Percentiles rank a stretch among this genome's conserved stretches.
phyloP scores from a whole-genome alignment of 2,113 vertebrate species.

The Cololabis saira region DNA sequence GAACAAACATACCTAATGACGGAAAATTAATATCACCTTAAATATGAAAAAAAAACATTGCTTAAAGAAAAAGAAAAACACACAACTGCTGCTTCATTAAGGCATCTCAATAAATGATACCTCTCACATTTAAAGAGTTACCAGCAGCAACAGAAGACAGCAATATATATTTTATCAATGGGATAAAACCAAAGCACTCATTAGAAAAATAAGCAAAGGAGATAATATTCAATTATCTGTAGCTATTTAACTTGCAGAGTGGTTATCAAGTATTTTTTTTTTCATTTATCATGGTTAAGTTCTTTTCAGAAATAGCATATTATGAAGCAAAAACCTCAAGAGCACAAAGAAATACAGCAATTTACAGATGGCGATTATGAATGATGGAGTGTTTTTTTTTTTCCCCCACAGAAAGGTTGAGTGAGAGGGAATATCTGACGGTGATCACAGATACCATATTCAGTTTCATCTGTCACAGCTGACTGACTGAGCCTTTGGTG shows the following conservation, averaged over 20 bases:
- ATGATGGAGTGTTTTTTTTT: conserved; percentile 26
- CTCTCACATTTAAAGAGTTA: conserved; percentile 9
- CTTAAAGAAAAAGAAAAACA: neutral
- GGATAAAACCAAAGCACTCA: neutral
- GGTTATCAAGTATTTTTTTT: neutral
- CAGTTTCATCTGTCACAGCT: conserved; percentile 44
- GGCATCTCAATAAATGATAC: conserved; percentile 11
- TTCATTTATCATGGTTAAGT: conserved; percentile 4
- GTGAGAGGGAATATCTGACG: conserved; percentile 26
- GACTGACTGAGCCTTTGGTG: conserved; percentile 16
- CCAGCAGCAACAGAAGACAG: conserved; percentile 13
- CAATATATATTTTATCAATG: conserved; percentile 4
- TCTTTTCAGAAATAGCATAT: neutral
- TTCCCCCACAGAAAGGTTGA: conserved; percentile 7
- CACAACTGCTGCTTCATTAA: neutral
- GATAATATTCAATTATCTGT: conserved; percentile 1
- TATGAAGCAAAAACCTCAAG: conserved; percentile 10
- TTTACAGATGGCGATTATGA: conserved; percentile 57
- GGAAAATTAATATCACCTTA: neutral
- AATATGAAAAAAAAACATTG: conserved; percentile 5
- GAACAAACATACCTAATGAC: neutral
- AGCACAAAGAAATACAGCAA: conserved; percentile 18
- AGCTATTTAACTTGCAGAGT: neutral
- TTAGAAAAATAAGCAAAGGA: neutral
- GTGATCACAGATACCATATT: conserved; percentile 19